phyloP scores from a whole-genome alignment of 2,113 vertebrate species.

The Mobula birostris region DNA sequence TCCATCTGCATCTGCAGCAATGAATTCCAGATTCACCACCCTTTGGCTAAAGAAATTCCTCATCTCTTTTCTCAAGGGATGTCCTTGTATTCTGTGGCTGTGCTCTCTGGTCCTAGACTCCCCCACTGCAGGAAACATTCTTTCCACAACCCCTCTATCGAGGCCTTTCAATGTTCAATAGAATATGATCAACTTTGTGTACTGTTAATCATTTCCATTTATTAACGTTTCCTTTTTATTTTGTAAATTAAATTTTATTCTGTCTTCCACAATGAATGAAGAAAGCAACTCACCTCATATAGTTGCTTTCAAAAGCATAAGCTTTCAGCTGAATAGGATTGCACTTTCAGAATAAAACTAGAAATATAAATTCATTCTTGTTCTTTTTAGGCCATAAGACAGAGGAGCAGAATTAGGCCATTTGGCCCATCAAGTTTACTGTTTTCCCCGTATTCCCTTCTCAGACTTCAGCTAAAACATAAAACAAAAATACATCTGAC shows the following conservation, averaged over 20 bases:
- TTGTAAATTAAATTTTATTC: not conserved
- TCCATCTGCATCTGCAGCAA: too few relatives aligned
- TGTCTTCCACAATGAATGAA: not conserved
- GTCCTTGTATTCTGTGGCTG: too few relatives aligned
- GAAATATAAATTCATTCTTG: not conserved
- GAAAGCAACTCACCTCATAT: not conserved
- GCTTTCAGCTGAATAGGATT: not conserved
- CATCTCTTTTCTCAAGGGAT: too few relatives aligned
- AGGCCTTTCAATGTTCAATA: too few relatives aligned
- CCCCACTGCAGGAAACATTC: too few relatives aligned
- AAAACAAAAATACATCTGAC: conserved; percentile 48
- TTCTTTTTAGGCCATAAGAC: not conserved
- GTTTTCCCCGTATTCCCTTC: not conserved
- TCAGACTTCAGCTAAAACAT: not conserved
- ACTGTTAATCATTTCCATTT: not conserved
- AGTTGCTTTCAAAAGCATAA: not conserved
- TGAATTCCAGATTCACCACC: too few relatives aligned
- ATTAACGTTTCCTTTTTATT: not conserved
- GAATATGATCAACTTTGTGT: not conserved
- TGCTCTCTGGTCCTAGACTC: too few relatives aligned
- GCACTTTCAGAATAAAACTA: not conserved
- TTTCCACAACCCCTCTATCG: too few relatives aligned
- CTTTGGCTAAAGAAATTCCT: too few relatives aligned
- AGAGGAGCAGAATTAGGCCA: too few relatives aligned
- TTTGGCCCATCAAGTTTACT: too few relatives aligned